phyloP scores from a whole-genome alignment of 1,140 invertebrate genomes.

The Ephestia elutella region DNA sequence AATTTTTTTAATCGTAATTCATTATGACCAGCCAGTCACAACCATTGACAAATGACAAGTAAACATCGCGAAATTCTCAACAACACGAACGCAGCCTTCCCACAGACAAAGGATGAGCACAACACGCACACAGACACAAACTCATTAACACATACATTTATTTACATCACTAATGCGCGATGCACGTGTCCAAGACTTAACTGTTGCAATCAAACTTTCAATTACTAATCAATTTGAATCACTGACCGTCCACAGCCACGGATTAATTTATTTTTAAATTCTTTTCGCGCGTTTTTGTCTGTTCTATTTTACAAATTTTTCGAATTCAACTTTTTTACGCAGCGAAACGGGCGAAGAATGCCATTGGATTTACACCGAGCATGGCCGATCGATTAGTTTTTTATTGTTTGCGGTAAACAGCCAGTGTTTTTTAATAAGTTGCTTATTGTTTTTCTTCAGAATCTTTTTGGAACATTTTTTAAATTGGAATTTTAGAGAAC shows the following conservation, averaged over 20 bases:
- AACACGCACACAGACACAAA: constrained; percentile 50
- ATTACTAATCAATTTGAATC: constrained; percentile 37
- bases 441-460: constrained; percentile 27
- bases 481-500: constrained; percentile 50
- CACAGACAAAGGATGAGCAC: constrained; percentile 39
- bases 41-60: not conserved
- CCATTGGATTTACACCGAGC: constrained; percentile 41
- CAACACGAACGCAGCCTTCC: constrained; percentile 20
- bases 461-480: constrained; percentile 22
- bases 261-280: constrained; percentile 23
- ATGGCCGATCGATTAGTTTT: constrained; percentile 51
- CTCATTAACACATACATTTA: constrained; percentile 70
- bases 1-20: not conserved
- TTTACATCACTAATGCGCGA: constrained; percentile 59
- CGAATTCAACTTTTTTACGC: constrained; percentile 39
- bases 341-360: constrained; percentile 58
- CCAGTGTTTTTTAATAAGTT: constrained; percentile 12
- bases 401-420: constrained; percentile 28
- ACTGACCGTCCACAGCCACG: constrained; percentile 23
- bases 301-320: constrained; percentile 21
- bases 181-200: constrained; percentile 47
- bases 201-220: constrained; percentile 49
- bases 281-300: constrained; percentile 39
- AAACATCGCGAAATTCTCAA: not conserved
- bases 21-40: not conserved